Evolutionary conservation across 1,140 invertebrate genomes (phyloP), one percentile per base, ranked within the genome.

Genomic region (Schmidtea mediterranea): DNA sequence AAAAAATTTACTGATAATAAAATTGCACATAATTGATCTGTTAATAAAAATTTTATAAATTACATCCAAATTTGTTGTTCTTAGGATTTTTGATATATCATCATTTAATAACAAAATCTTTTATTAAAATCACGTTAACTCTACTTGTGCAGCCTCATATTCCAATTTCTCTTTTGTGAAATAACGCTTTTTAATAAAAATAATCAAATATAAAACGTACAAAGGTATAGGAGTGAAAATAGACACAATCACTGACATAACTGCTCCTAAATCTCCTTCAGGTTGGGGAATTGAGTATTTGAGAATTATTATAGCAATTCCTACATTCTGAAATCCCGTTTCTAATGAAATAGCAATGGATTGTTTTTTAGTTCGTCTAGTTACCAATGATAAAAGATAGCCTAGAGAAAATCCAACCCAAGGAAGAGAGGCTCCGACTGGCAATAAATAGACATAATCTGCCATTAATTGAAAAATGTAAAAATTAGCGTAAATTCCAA

Each of bases 291-390:
- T 46, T 1, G 60, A 59, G 8, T 59, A 43, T 47, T 57, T 55
- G n/a, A 87, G 65, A 47, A 90, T 65, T 58, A 84, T 77, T 55
- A 89, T 83, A 0, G 81, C 73, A 53, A 89, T 80, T 16, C 83
- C 84, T 0, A 83, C 87, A 66, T 92, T n/a, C n/a, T n/a, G n/a
- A n/a, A n/a, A n/a, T n/a, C n/a, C n/a, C n/a, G n/a, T n/a, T n/a
- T n/a, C n/a, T 51, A 90, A 77, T 5, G 79, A 75, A 55, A 92
- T 84, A 1, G 84, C 80, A 1, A 83, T 66, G 6, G 75, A 67
- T 57, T 89, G 52, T 22, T 52, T 79, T 15, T 67, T 57, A 26
- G 67, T 55, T 61, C 79, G 77, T 39, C 71, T 66, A 13, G 73
- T 70, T 1, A 77, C 13, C 26, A 63, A 59, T 0, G 78, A 73